Evolutionary conservation across 2,797 vertebrate genomes (phyloP).

Genomic region (Falco rusticolus): DNA sequence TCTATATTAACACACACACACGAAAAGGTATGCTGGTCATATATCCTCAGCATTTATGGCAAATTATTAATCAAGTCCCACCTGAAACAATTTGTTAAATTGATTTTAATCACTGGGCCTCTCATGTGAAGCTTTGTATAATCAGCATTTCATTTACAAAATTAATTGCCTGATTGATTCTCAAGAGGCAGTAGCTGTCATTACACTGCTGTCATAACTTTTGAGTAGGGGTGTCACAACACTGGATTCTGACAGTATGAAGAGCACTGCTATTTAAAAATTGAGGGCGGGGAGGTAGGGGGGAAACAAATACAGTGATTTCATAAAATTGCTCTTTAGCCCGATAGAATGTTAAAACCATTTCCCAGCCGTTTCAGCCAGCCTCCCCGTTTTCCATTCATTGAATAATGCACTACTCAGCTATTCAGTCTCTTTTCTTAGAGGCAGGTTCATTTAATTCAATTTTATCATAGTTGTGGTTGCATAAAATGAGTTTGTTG

Average conservation of each 20-base stretch:
- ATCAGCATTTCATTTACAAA: slow-evolving; percentile 96
- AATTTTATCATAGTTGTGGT: slow-evolving; percentile 64
- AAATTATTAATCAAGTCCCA: slow-evolving; percentile 88
- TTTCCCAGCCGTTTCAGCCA: slow-evolving; percentile 16
- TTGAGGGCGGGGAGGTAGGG: slow-evolving; percentile 57
- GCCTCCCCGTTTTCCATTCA: slow-evolving; percentile 32
- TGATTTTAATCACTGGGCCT: slow-evolving; percentile 98
- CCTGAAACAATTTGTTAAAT: slow-evolving; percentile 93
- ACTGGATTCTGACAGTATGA: slow-evolving; percentile 78
- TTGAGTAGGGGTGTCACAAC: slow-evolving; percentile 86
- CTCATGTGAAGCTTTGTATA: slow-evolving; percentile 90
- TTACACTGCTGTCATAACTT: slow-evolving; percentile 83
- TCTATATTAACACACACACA: slow-evolving; percentile 7
- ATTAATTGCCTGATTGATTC: slow-evolving; percentile 93
- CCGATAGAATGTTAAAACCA: slow-evolving; percentile 24
- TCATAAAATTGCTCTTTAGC: slow-evolving; percentile 55
- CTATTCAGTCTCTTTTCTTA: slow-evolving; percentile 58
- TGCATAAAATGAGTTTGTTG: slow-evolving; percentile 67
- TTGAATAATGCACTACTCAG: slow-evolving; percentile 49
- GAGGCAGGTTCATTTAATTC: slow-evolving; percentile 69
- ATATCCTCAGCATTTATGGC: slow-evolving; percentile 77
- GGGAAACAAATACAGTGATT: slow-evolving; percentile 69
- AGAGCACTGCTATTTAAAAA: slow-evolving; percentile 81
- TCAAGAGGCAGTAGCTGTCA: slow-evolving; percentile 85
- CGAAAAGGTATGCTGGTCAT: slow-evolving; percentile 79